A percentile compares a stretch with the other conserved stretches of the same genome.
phyloP scores from a whole-genome alignment of 2,797 vertebrate genomes.

The Mormyrus hasselquistii region DNA sequence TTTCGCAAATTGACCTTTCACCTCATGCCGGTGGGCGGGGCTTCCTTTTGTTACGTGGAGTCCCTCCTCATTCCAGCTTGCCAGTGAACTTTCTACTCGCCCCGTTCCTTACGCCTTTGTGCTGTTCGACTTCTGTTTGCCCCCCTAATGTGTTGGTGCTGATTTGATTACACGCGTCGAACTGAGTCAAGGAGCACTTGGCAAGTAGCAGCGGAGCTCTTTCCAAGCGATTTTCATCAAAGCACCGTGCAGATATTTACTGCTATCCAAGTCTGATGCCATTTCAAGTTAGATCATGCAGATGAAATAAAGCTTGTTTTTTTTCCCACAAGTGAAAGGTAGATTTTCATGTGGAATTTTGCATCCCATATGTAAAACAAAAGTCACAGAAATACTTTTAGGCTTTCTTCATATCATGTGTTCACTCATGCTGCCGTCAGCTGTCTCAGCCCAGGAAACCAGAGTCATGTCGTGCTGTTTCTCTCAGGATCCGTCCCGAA shows the following conservation, averaged over 20 bases:
- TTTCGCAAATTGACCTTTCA: not conserved
- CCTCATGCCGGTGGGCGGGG: not conserved
- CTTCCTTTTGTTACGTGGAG: not conserved
- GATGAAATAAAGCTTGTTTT: conserved; percentile 32
- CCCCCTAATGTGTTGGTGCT: conserved; percentile 22
- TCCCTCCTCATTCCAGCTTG: not conserved
- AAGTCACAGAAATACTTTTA: not conserved
- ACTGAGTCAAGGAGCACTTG: conserved; percentile 23
- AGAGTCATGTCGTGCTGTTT: not conserved
- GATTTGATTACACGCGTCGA: conserved; percentile 28
- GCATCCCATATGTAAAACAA: not conserved
- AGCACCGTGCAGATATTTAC: not conserved
- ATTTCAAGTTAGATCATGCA: conserved; percentile 40
- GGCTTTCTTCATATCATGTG: not conserved
- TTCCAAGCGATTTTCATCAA: conserved; percentile 21
- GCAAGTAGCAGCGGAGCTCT: not conserved
- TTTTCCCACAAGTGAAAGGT: not conserved
- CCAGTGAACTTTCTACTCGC: not conserved
- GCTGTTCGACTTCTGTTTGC: conserved; percentile 25
- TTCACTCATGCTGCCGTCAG: not conserved
- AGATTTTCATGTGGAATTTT: not conserved
- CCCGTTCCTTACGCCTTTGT: not conserved
- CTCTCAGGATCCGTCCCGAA: not conserved
- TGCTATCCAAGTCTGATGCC: conserved; percentile 29
- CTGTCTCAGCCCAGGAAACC: not conserved